Percentiles rank a stretch among this genome's conserved stretches.
Evolutionary conservation across 2,888 invertebrate species (phyloP).

Genomic region (Lasioglossum morio): DNA sequence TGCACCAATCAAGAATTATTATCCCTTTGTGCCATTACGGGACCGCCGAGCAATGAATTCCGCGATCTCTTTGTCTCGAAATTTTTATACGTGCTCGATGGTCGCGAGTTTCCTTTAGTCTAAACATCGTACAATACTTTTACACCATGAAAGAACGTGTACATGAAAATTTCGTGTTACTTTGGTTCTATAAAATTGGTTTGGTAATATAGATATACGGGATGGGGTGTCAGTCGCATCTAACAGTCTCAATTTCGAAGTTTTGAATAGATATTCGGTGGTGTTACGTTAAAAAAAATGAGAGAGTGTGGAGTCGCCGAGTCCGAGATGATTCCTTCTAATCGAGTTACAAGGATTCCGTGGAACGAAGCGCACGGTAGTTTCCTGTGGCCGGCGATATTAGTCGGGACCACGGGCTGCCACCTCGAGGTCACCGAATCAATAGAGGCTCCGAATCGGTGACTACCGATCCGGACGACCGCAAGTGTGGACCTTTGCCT

Average conservation of each 20-base stretch:
- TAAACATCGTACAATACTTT: too few relatives aligned
- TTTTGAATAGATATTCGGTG: not conserved
- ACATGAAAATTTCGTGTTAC: too few relatives aligned
- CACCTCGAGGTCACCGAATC: slow-evolving; percentile 62
- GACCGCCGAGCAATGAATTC: slow-evolving; percentile 6
- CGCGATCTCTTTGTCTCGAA: not conserved
- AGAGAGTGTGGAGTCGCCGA: not conserved
- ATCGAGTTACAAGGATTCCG: slow-evolving; percentile 2
- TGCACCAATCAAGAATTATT: slow-evolving; percentile 41
- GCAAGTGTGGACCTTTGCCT: slow-evolving; percentile 59
- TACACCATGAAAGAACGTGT: too few relatives aligned
- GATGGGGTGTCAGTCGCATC: too few relatives aligned
- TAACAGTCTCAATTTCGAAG: not conserved
- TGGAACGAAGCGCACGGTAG: slow-evolving; percentile 5
- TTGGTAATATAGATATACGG: too few relatives aligned
- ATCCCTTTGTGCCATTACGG: slow-evolving; percentile 16
- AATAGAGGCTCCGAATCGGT: slow-evolving; percentile 55
- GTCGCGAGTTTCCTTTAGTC: too few relatives aligned
- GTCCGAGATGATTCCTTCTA: not conserved
- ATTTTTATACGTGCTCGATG: not conserved
- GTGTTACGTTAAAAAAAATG: not conserved
- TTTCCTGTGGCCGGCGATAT: slow-evolving; percentile 4
- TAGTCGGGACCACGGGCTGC: slow-evolving; percentile 48
- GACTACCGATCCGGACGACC: slow-evolving; percentile 65
- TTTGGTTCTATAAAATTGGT: too few relatives aligned